Percentiles rank a stretch among this genome's conserved stretches.
phyloP scores from a whole-genome alignment of 2,888 invertebrate species.

The Ashinkailepas kermadecensis region DNA sequence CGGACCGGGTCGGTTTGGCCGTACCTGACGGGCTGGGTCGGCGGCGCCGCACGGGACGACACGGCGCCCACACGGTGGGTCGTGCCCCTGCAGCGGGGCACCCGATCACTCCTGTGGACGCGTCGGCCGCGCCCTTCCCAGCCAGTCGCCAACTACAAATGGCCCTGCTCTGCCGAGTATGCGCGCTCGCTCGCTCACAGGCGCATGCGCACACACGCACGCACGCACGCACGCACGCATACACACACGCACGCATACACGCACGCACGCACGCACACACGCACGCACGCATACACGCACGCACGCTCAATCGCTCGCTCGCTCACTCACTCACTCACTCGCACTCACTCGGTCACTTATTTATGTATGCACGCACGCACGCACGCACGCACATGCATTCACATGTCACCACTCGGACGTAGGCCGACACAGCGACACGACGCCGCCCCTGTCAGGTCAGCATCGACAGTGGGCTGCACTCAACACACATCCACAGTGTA shows the following conservation, averaged over 20 bases:
- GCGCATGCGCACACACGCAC: slow-evolving; percentile 15
- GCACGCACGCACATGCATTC: too few species aligned
- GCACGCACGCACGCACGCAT: slow-evolving; percentile 21
- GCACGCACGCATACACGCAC: not conserved
- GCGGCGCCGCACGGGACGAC: too few species aligned
- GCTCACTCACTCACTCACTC: too few species aligned
- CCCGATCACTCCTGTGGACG: not conserved
- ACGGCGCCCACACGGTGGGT: not conserved
- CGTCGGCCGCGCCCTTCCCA: not conserved
- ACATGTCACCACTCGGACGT: too few species aligned
- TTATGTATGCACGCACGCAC: too few species aligned
- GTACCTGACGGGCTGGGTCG: too few species aligned
- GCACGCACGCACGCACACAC: not conserved
- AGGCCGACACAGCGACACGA: too few species aligned
- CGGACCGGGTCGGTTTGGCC: too few species aligned
- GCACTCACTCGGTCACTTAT: too few species aligned
- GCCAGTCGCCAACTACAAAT: not conserved
- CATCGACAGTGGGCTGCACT: too few species aligned
- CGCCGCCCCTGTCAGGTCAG: too few species aligned
- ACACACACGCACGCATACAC: not conserved
- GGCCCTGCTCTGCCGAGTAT: not conserved
- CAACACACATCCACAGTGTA: too few species aligned
- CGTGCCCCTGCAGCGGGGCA: not conserved
- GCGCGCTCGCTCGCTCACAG: not conserved
- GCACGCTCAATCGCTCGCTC: not conserved